These are phyloP conservation scores for Mesoclemmys tuberculata DNA, from an alignment of 2,113 vertebrate species.

Conservation along the genomic window DNA sequence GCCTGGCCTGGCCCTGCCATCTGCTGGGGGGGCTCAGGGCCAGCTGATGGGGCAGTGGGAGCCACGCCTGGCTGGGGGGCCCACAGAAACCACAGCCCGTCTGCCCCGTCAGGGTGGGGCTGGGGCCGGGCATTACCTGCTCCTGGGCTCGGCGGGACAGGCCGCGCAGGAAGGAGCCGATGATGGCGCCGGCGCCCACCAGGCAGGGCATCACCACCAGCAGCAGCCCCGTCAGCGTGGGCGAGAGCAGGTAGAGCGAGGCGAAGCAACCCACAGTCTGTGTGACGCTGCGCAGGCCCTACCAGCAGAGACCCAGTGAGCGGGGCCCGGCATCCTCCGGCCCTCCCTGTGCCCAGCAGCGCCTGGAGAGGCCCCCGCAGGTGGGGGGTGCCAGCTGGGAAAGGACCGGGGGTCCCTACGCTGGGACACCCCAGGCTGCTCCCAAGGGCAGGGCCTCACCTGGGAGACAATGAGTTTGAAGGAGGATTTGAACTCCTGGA, in stretches of 20 bases:
- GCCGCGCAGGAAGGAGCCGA: constrained; percentile 88
- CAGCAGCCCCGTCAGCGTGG: constrained; percentile 89
- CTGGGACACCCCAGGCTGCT: background rate
- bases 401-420: accelerated
- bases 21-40: accelerated
- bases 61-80: too few species aligned
- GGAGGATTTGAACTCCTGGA: constrained; percentile 97
- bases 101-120: accelerated
- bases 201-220: constrained; percentile 85
- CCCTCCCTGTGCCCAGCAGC: too few species aligned
- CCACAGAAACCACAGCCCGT: too few species aligned
- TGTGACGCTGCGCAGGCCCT: constrained; percentile 91
- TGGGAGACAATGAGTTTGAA: constrained; percentile 94
- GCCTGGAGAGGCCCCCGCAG: too few species aligned
- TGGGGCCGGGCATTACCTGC: constrained; percentile 78
- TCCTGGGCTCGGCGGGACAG: constrained; percentile 92
- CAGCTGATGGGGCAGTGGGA: background rate
- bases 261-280: constrained; percentile 91
- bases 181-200: constrained; percentile 85
- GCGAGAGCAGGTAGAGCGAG: constrained; percentile 92
- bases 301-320: background rate
- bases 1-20: accelerated
- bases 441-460: constrained; percentile 64
- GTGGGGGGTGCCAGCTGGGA: background rate
- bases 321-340: too few species aligned